Base-by-base conservation (phyloP, 2,113 vertebrate genomes). In the Phycodurus eques region DNA sequence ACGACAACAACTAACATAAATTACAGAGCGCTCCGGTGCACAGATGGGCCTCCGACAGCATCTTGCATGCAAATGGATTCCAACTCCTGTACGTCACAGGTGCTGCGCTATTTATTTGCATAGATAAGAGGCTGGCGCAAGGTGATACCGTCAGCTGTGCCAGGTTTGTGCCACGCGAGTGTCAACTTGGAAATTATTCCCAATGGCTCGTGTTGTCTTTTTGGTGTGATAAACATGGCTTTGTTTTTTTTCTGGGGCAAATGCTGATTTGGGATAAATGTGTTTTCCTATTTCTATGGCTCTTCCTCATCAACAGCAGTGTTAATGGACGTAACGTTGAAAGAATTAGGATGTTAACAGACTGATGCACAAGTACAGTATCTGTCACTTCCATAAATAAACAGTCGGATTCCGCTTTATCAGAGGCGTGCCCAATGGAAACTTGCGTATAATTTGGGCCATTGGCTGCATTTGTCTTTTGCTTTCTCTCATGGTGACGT, bases 1-100 rank as follows among this genome's bases (percentile, higher is more conserved):
- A 84, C 80, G 85, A 77, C 81, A 87, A 81, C 83, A 88, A 77
- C 84, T 72, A 83, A 85, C 87, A 89, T 87, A 88, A 89, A 91
- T 89, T 83, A 89, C 76, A 77, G 78, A 71, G 73, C 2, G 31
- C 53, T 81, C 76, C 74, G 75, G 44, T 68, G 80, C 85, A 87
- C 91, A 91, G 87, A 90, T 90, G 91, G 89, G 79, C 73, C 71
- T 82, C 66, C 19, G 43, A 78, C 80, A 72, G 70, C 74, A 57
- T 49, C 73, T 78, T 81, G 87, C 82, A 90, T 90, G 81, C 81
- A 82, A 88, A 88, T 83, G 35, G 47, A 54, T 72, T 70, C 53
- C 59, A 46, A 47, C 20, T 61, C 20, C 64, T 72, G 20, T 46
- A 42, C 2, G 8, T 63, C 57, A 60, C 51, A 39, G 47, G 79